Percentiles rank a stretch among this genome's conserved stretches.
These are phyloP conservation scores for Chaetophractus vellerosus DNA, from an alignment of 2,797 vertebrate species.

Conservation along the genomic window DNA sequence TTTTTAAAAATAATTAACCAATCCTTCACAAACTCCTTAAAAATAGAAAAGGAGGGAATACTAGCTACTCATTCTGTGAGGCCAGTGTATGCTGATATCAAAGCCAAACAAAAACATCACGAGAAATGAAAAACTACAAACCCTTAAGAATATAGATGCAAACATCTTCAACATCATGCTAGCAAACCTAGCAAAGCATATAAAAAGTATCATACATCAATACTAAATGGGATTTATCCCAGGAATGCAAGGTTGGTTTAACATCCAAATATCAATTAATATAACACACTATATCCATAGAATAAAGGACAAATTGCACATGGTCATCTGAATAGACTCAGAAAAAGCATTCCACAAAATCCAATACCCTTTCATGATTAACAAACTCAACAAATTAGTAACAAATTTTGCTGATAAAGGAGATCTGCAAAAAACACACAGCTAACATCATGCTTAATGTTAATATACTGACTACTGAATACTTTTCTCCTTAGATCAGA, in stretches of 20 bases:
- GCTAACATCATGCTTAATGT: not conserved
- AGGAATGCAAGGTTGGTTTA: not conserved
- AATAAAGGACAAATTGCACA: not conserved
- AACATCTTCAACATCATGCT: not conserved
- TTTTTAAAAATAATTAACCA: constrained; percentile 1
- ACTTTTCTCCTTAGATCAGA: not conserved
- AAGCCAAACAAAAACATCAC: not conserved
- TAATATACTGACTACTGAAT: not conserved
- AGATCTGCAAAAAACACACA: not conserved
- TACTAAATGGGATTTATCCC: not conserved
- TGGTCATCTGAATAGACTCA: not conserved
- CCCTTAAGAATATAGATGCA: not conserved
- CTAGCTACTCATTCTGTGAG: not conserved
- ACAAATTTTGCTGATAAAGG: not conserved
- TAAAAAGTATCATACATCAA: not conserved
- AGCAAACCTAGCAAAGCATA: not conserved
- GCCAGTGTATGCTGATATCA: not conserved
- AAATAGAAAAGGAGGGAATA: not conserved
- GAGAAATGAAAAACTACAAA: not conserved
- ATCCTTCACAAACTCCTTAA: not conserved
- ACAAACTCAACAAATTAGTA: not conserved
- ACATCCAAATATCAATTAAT: not conserved
- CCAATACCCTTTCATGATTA: not conserved
- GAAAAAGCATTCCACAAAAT: not conserved
- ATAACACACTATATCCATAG: too few relatives aligned